phyloP scores from a whole-genome alignment of 35 echinoderm and acorn worm genomes.

The Nesometra sesokonis region DNA sequence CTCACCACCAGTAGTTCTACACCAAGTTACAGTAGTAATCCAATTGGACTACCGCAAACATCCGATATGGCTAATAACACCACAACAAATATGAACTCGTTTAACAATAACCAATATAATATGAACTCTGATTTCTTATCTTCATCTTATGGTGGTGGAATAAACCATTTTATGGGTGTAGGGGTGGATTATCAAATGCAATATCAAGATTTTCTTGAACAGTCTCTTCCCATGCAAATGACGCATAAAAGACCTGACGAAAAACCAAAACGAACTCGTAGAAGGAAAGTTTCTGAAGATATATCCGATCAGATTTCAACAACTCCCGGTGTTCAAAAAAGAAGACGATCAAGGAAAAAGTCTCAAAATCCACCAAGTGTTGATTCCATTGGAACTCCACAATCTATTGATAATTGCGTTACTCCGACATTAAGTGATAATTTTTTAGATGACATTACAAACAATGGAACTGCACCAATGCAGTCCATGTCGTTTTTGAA shows the following conservation, averaged over 20 bases:
- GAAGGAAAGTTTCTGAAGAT: constrained; percentile 52
- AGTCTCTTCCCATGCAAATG: constrained; percentile 61
- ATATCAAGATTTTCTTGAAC: constrained; percentile 66
- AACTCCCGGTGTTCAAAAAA: constrained; percentile 17
- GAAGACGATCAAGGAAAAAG: constrained; percentile 26
- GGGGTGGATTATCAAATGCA: constrained; percentile 48
- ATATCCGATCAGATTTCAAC: constrained; percentile 18
- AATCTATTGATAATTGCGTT: constrained; percentile 43
- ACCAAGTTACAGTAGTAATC: constrained; percentile 11
- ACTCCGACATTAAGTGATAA: constrained; percentile 44
- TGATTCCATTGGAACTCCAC: constrained; percentile 41
- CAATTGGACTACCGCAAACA: neutral
- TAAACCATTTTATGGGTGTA: constrained; percentile 1
- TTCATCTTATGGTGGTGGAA: neutral
- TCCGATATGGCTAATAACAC: neutral
- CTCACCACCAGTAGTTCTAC: neutral
- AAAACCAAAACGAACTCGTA: constrained; percentile 41
- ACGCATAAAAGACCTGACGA: constrained; percentile 34
- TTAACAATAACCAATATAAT: neutral
- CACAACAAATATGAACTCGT: neutral
- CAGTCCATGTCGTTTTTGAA: neutral
- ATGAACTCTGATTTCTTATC: constrained; percentile 9
- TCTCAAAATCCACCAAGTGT: constrained; percentile 64
- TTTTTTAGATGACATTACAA: neutral
- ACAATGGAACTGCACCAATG: neutral